Evolutionary conservation across 2,888 invertebrate genomes (phyloP), one percentile per base, ranked within the genome.

Genomic region (Clivina fossor): DNA sequence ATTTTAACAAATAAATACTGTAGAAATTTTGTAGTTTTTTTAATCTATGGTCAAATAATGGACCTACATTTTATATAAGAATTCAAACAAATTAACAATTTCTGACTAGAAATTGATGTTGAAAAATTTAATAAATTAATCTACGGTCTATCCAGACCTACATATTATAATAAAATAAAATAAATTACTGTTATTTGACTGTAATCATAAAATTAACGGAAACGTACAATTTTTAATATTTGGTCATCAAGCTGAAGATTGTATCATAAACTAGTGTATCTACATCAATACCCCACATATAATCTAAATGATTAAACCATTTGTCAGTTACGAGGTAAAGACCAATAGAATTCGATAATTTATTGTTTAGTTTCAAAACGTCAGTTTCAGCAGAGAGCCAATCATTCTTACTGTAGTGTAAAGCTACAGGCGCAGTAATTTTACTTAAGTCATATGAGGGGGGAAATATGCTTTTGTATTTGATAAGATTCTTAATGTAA

Each of bases 231-330:
- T n/a, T n/a, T 30, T 56, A 58, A 48, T 55, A 49, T 43, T 54
- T 51, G 2, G 55, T 48, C 60, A 64, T 54, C 8, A 64, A 43
- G 16, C 58, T 55, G 5, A 63, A 18, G 3, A 63, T 53, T 47
- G 48, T 60, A 11, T 56, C 32, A 41, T 63, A 64, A n/a, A 64
- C 60, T 11, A 59, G 67, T 69, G 60, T 57, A 13, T 62, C 58
- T 7, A 66, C 68, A 56, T 80, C 76, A 38, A 74, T 78, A 1
- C 78, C 81, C 62, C 79, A 81, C 4, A 81, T 72, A 61, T 79
- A 82, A 65, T 82, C 82, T 40, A 81, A 67, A 63, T 82, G 82
- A 61, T 80, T 81, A 64, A 80, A 82, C 47, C 74, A 70, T 2
- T 69, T 60, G 35, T 77, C 63, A 0, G 77, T 73, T 0, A 81